Evolutionary conservation across 2,888 invertebrate species (phyloP).

Genomic region (Boloria selene): DNA sequence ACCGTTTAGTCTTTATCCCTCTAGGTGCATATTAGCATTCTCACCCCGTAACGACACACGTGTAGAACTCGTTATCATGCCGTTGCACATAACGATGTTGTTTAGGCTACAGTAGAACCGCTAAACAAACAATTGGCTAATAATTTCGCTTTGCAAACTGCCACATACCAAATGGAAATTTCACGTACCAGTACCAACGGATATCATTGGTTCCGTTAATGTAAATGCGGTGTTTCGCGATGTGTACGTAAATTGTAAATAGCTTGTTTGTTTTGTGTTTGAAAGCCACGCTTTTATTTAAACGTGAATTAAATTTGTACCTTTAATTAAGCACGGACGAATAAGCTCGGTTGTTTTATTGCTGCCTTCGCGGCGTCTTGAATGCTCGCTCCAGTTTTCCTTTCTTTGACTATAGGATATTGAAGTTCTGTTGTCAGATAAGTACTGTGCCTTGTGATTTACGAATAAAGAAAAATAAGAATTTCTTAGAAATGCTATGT

Average conservation of each 20-base stretch:
- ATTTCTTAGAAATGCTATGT: background rate
- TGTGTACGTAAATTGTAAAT: constrained; percentile 46
- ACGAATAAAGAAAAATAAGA: constrained; percentile 5
- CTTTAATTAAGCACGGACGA: constrained; percentile 43
- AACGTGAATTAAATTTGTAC: constrained; percentile 38
- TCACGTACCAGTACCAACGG: constrained; percentile 54
- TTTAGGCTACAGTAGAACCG: constrained; percentile 53
- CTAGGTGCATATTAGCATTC: constrained; percentile 29
- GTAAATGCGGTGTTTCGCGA: constrained; percentile 60
- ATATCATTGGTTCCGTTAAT: constrained; percentile 61
- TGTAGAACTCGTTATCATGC: constrained; percentile 53
- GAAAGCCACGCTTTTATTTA: constrained; percentile 41
- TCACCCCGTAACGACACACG: constrained; percentile 42
- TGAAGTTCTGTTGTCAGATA: constrained; percentile 15
- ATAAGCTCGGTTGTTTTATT: constrained; percentile 23
- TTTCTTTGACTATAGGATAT: constrained; percentile 18
- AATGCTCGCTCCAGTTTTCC: constrained; percentile 21
- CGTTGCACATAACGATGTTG: constrained; percentile 55
- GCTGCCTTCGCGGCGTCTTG: constrained; percentile 13
- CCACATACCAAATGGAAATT: constrained; percentile 67
- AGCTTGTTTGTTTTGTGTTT: constrained; percentile 45
- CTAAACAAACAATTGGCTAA: constrained; percentile 67
- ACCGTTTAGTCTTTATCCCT: constrained; percentile 15
- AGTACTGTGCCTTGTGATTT: constrained; percentile 14
- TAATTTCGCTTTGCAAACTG: constrained; percentile 63